Evolutionary conservation across 2,888 invertebrate genomes (phyloP), one percentile per base, ranked within the genome.

Genomic region (Eudasyphora cyanicolor): DNA sequence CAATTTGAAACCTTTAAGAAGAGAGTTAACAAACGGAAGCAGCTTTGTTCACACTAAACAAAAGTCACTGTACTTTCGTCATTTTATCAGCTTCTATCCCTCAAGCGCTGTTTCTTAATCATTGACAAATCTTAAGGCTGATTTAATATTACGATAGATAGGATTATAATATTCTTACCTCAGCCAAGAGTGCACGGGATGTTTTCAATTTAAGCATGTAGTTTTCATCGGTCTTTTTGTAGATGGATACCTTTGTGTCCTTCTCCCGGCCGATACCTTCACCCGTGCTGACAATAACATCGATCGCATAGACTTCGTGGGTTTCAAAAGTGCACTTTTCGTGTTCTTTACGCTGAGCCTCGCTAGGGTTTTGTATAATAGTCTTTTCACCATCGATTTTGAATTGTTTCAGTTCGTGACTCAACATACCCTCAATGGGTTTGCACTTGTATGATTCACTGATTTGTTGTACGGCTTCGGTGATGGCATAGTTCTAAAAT

Each of bases 361-460:
- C 99, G 87, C 96, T 97, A 21, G 99, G 99, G 93, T 99, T 99
- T 92, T 99, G 97, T 89, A 98, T 98, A 87, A 98, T 97, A 27
- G 97, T 97, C 93, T 99, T 99, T 89, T 99, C 99, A 19, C 99
- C 99, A 92, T 99, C 99, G 91, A 99, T 99, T 91, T 97, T 96
- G 92, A 97, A 97, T 92, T 98, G 98, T 92, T 98, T 98, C 86
- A 99, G 93, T 91, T 99, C 98, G 92, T 99, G 99, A 88, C 97
- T 97, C 74, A 97, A 93, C 97, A 97, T 97, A 86, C 97, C 99
- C 93, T 99, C 99, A 73, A 99, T 96, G 29, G 99, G 99, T 92
- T 99, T 99, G 93, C 99, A 99, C 88, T 97, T 97, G 93, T 94
- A 99, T 67, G 96, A 95, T 86, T 98, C 97, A 86, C 98, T 96